Conservation (phyloP, 2,797 vertebrate species). For the Otus scops region DNA sequence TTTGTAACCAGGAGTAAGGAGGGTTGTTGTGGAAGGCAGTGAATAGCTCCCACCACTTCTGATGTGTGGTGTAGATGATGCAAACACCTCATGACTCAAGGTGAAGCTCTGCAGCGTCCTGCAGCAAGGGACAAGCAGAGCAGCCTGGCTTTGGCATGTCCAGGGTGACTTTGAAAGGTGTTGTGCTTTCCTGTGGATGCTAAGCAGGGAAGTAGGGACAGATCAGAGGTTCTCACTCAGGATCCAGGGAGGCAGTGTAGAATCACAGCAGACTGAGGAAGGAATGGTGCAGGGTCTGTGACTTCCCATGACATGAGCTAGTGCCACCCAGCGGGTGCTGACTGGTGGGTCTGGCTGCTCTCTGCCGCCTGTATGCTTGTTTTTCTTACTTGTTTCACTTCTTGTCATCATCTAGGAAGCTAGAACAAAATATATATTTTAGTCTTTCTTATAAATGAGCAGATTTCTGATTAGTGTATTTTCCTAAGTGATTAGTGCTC, state of each 20-base stretch:
- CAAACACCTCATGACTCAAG: background rate
- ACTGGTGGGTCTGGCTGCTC: background rate
- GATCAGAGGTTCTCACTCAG: background rate
- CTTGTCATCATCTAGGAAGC: background rate
- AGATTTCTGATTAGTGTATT: background rate
- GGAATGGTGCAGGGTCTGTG: background rate
- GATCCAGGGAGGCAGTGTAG: background rate
- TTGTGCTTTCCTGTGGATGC: background rate
- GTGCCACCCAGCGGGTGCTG: background rate
- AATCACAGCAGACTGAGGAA: background rate
- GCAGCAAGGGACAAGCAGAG: background rate
- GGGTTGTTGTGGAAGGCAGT: background rate
- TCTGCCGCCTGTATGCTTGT: background rate
- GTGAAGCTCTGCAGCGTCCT: background rate
- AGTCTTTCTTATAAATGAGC: background rate
- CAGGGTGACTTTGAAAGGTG: background rate
- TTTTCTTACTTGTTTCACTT: background rate
- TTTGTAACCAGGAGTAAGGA: background rate
- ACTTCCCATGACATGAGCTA: accelerated
- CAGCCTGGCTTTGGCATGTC: background rate
- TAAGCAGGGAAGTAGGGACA: too few species aligned
- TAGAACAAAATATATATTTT: background rate
- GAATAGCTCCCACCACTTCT: background rate
- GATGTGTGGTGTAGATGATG: accelerated
- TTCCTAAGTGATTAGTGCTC: background rate